Percentiles rank a stretch among this genome's conserved stretches.
Conservation (phyloP, 2,797 vertebrate genomes). For the Botia almorhae region DNA sequence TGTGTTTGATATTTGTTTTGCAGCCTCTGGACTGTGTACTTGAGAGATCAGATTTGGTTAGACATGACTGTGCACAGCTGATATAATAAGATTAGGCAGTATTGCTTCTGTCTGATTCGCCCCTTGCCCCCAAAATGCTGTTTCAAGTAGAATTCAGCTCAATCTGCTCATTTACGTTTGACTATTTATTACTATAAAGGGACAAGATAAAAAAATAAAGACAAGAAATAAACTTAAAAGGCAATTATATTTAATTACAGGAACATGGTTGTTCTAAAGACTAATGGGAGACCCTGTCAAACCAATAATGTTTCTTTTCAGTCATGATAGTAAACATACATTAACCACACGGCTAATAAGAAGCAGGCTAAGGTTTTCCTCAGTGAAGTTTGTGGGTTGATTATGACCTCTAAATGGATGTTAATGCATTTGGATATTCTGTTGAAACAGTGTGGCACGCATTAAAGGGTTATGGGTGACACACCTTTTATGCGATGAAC, state of each 20-base stretch:
- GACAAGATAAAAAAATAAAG: no score
- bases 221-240: constrained; percentile 2
- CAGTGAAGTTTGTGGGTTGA: not conserved
- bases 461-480: not conserved
- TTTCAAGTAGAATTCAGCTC: constrained; percentile 19
- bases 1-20: constrained; percentile 62
- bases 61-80: constrained; percentile 66
- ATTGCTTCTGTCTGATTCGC: constrained; percentile 62
- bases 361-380: not conserved
- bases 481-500: not conserved
- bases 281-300: not conserved
- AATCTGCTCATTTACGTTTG: constrained; percentile 1
- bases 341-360: not conserved
- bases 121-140: not conserved
- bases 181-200: not conserved
- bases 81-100: constrained; percentile 67
- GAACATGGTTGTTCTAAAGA: not conserved
- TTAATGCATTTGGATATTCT: not conserved
- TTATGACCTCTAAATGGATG: constrained; percentile 12
- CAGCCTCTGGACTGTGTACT: constrained; percentile 63
- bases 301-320: not conserved
- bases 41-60: constrained; percentile 66
- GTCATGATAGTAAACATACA: constrained; percentile 1
- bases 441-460: not conserved
- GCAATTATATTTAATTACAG: not conserved